These are phyloP conservation scores for Exaiptasia diaphana DNA, from an alignment of 64 coral and sea anemone species.

Conservation along the genomic window DNA sequence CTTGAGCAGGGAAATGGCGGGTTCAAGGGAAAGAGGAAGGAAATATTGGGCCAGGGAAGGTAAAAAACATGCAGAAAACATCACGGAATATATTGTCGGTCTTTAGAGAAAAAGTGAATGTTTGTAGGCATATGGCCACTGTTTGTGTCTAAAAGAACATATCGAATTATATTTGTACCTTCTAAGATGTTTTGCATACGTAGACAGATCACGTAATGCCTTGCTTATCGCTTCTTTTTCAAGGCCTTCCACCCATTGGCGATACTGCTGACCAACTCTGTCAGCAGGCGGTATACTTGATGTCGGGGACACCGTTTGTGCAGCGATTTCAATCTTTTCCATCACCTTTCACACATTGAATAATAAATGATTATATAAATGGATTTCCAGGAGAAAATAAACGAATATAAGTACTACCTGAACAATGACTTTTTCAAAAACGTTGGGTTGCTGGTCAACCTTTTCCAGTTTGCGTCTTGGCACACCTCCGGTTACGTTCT, in stretches of 20 bases:
- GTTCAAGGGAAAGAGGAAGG: too few relatives aligned
- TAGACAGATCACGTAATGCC: slow-evolving; percentile 35
- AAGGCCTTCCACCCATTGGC: slow-evolving; percentile 75
- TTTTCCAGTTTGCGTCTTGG: slow-evolving; percentile 8
- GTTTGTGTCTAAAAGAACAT: too few relatives aligned
- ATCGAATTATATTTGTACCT: too few relatives aligned
- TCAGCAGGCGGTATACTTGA: slow-evolving; percentile 5
- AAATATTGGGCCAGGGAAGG: too few relatives aligned
- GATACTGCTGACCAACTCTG: slow-evolving; percentile 77
- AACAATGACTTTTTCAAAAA: background rate
- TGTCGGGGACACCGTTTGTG: background rate
- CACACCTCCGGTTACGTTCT: slow-evolving; percentile 35
- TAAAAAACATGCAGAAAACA: too few relatives aligned
- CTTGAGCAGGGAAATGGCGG: too few relatives aligned
- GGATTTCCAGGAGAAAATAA: too few relatives aligned
- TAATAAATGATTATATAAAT: background rate
- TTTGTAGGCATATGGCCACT: too few relatives aligned
- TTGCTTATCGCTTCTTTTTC: slow-evolving; percentile 25
- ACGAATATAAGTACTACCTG: background rate
- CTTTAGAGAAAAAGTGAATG: too few relatives aligned
- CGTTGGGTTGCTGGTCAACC: background rate
- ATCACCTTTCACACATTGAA: background rate
- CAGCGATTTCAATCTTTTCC: slow-evolving; percentile 11
- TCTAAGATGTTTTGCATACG: slow-evolving; percentile 68
- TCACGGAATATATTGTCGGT: too few relatives aligned